Percentiles rank a stretch among this genome's conserved stretches.
phyloP scores from a whole-genome alignment of 2,888 invertebrate species.

The Epinotia bilunana region DNA sequence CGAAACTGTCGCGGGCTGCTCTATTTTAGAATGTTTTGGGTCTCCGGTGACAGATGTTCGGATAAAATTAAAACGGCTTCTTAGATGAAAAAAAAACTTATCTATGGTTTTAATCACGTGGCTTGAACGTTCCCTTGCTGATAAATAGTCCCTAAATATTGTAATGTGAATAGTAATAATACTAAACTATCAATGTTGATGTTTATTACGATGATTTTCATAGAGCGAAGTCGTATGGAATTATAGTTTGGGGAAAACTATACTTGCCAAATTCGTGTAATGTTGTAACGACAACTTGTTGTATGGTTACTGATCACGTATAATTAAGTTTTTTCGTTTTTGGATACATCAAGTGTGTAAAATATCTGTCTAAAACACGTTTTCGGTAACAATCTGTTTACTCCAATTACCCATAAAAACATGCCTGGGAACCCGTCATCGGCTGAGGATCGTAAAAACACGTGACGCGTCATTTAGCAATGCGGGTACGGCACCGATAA shows the following conservation, averaged over 20 bases:
- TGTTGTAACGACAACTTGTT: too few species aligned
- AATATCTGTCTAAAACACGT: too few species aligned
- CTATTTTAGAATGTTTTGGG: slow-evolving; percentile 34
- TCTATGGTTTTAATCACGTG: slow-evolving; percentile 5
- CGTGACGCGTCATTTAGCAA: slow-evolving; percentile 22
- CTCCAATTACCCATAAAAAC: background rate
- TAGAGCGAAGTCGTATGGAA: background rate
- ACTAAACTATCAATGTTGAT: too few species aligned
- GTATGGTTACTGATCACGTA: too few species aligned
- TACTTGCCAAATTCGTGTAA: too few species aligned
- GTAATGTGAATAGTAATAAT: too few species aligned
- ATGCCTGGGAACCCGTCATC: background rate
- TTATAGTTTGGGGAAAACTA: background rate
- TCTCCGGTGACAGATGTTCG: slow-evolving; percentile 24
- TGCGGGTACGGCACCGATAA: slow-evolving; percentile 26
- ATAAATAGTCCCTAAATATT: background rate
- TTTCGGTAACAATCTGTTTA: background rate
- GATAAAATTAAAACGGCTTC: slow-evolving; percentile 25
- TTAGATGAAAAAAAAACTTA: background rate
- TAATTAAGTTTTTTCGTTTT: too few species aligned
- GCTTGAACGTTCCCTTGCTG: background rate
- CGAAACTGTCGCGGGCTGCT: slow-evolving; percentile 43
- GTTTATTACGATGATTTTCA: background rate
- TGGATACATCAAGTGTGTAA: too few species aligned
- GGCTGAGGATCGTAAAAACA: slow-evolving; percentile 8